A percentile compares a stretch with the other conserved stretches of the same genome.
These are phyloP conservation scores for Syrrhaptes paradoxus DNA, from an alignment of 2,113 vertebrate genomes.

Conservation along the genomic window DNA sequence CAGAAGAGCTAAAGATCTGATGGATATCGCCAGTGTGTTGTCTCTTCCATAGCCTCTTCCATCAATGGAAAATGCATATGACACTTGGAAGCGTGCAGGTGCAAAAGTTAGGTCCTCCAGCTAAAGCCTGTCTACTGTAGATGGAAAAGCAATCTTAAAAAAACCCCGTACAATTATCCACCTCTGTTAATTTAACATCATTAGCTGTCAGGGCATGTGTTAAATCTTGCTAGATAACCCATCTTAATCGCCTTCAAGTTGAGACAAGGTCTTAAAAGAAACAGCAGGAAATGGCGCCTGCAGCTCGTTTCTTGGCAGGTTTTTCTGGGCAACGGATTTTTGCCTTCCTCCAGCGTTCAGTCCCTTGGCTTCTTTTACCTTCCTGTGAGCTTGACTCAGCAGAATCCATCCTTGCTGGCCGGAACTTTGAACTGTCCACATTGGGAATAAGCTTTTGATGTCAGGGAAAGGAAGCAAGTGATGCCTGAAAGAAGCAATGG, in stretches of 20 bases:
- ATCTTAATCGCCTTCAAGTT: not conserved
- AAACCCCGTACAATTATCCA: not conserved
- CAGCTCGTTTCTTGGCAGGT: not conserved
- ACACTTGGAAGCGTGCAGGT: not conserved
- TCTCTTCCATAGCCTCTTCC: not conserved
- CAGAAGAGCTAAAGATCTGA: not conserved
- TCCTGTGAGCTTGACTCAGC: not conserved
- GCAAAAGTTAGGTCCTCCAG: not conserved
- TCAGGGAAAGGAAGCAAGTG: not conserved
- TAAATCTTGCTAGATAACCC: not conserved
- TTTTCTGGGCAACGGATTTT: not conserved
- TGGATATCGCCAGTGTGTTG: rapidly evolving
- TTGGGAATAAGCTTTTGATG: not conserved
- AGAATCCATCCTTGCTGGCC: not conserved
- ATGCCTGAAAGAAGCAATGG: not conserved
- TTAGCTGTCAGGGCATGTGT: not conserved
- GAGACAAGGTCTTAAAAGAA: not conserved
- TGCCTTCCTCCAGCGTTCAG: not conserved
- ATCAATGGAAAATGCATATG: rapidly evolving
- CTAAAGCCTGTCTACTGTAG: not conserved
- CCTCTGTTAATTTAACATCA: rapidly evolving
- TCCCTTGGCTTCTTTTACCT: not conserved
- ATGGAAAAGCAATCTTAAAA: not conserved
- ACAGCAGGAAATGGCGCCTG: not conserved
- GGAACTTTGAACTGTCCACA: not conserved